A percentile compares a stretch with the other conserved stretches of the same genome.
phyloP scores from a whole-genome alignment of 2,888 invertebrate genomes.

The Leptodirus hochenwartii region DNA sequence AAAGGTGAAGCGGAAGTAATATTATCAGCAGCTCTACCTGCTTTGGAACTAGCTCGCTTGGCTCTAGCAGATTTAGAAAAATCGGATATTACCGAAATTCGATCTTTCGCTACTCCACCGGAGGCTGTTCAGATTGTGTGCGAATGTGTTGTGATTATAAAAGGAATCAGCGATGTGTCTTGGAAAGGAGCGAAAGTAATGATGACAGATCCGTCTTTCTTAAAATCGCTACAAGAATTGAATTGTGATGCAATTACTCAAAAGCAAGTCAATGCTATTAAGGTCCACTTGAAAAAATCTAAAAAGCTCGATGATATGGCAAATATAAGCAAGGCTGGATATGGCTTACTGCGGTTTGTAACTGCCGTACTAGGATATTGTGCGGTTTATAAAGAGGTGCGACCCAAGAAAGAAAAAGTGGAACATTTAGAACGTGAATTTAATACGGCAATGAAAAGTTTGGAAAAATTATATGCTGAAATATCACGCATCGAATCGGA shows the following conservation, averaged over 20 bases:
- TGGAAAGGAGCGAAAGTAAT: slow-evolving; percentile 53
- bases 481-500: slow-evolving; percentile 52
- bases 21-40: slow-evolving; percentile 67
- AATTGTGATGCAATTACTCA: slow-evolving; percentile 62
- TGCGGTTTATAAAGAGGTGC: slow-evolving; percentile 68
- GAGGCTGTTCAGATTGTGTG: slow-evolving; percentile 77
- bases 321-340: slow-evolving; percentile 69
- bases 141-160: slow-evolving; percentile 75
- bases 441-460: slow-evolving; percentile 35
- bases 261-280: slow-evolving; percentile 49
- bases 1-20: slow-evolving; percentile 71
- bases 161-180: slow-evolving; percentile 25
- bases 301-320: slow-evolving; percentile 70
- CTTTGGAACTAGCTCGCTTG: slow-evolving; percentile 58
- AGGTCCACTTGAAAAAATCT: slow-evolving; percentile 50
- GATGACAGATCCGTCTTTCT: slow-evolving; percentile 81
- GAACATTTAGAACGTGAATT: slow-evolving; percentile 58
- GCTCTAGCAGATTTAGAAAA: slow-evolving; percentile 75
- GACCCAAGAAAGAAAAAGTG: slow-evolving; percentile 70
- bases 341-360: slow-evolving; percentile 69
- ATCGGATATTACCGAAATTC: slow-evolving; percentile 79
- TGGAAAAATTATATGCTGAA: slow-evolving; percentile 59
- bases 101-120: slow-evolving; percentile 82
- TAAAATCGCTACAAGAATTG: slow-evolving; percentile 66
- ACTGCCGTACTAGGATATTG: slow-evolving; percentile 80